phyloP scores from a whole-genome alignment of 2,888 invertebrate genomes.

The Meiosimyza platycephala region DNA sequence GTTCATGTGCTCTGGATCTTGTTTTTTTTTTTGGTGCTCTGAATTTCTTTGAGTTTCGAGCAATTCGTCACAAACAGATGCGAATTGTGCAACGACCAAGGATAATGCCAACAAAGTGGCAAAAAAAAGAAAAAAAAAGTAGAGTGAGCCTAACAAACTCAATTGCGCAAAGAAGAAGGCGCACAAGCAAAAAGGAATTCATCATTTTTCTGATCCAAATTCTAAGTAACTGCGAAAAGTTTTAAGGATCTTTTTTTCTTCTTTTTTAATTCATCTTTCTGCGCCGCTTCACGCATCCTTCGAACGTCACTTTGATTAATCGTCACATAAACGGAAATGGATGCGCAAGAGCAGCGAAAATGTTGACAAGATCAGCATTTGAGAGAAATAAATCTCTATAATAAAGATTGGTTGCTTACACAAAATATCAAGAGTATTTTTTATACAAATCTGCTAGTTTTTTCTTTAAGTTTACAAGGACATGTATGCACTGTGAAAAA shows the following conservation, averaged over 20 bases:
- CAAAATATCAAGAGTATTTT: too few species aligned
- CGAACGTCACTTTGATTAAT: constrained; percentile 29
- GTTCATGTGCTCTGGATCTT: too few species aligned
- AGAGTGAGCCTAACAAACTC: background rate
- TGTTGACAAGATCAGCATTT: too few species aligned
- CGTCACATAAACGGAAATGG: background rate
- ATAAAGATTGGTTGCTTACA: too few species aligned
- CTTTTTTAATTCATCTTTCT: background rate
- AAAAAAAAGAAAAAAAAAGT: constrained; percentile 3
- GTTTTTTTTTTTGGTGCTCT: background rate
- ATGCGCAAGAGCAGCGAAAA: too few species aligned
- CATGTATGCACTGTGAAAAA: too few species aligned
- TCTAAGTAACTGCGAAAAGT: background rate
- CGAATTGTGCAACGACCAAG: constrained; percentile 18
- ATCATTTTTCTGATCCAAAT: constrained; percentile 3
- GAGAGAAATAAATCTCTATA: too few species aligned
- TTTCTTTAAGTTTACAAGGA: too few species aligned
- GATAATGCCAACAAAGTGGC: constrained; percentile 13
- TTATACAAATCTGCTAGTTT: too few species aligned
- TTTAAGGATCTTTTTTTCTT: background rate
- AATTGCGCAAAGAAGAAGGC: constrained; percentile 1
- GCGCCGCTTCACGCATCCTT: constrained; percentile 26
- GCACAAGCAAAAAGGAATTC: constrained; percentile 8
- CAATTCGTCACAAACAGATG: constrained; percentile 25
- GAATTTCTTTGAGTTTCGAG: background rate